Percentiles rank a stretch among this genome's conserved stretches.
phyloP scores from a whole-genome alignment of 35 echinoderm and acorn worm genomes.

The Eucidaris tribuloides region DNA sequence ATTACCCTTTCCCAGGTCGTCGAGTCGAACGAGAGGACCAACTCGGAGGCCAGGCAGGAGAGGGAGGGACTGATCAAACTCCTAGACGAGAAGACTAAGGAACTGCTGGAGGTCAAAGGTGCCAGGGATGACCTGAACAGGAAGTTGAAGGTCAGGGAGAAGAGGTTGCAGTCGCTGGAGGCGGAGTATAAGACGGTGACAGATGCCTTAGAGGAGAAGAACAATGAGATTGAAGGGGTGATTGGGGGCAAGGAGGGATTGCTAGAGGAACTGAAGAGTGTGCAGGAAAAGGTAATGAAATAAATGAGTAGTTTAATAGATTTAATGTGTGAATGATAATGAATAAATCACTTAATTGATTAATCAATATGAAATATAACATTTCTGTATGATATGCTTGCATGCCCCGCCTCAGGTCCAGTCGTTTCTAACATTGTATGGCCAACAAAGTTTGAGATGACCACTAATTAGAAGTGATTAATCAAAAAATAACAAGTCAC shows the following conservation, averaged over 20 bases:
- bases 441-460: too few relatives aligned
- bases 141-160: conserved; percentile 49
- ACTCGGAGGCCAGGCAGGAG: neutral
- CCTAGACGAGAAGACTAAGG: conserved; percentile 22
- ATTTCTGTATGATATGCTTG: too few relatives aligned
- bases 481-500: too few relatives aligned
- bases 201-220: neutral
- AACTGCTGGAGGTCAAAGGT: conserved; percentile 18
- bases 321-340: too few relatives aligned
- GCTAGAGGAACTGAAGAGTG: conserved; percentile 10
- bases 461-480: too few relatives aligned
- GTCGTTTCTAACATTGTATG: too few relatives aligned
- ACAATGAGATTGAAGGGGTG: conserved; percentile 2
- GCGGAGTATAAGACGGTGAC: neutral
- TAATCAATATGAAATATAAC: too few relatives aligned
- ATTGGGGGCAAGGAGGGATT: conserved; percentile 15
- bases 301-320: too few relatives aligned
- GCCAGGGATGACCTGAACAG: conserved; percentile 7
- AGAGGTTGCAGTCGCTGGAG: conserved; percentile 12
- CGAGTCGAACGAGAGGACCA: conserved; percentile 16
- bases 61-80: conserved; percentile 20
- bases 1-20: neutral
- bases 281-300: conserved; percentile 8
- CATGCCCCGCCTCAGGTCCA: too few relatives aligned
- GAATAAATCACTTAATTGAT: too few relatives aligned